A percentile compares a stretch with the other conserved stretches of the same genome.
Conservation (phyloP, 2,113 vertebrate genomes). For the Perccottus glenii region DNA sequence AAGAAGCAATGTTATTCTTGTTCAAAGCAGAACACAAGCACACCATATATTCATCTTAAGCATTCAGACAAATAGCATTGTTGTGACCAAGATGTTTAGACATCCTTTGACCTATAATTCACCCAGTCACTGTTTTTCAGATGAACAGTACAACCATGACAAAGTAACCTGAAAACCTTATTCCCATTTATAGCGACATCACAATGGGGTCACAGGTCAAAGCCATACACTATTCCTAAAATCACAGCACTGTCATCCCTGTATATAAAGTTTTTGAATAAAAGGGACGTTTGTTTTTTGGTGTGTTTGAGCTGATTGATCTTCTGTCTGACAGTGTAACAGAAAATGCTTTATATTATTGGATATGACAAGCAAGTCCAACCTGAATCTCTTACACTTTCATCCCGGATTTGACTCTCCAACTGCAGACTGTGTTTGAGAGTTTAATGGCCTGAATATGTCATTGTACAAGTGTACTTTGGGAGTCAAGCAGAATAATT, state of each 20-base stretch:
- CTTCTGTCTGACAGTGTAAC: slow-evolving; percentile 24
- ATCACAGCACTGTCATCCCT: slow-evolving; percentile 11
- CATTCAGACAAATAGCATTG: neutral
- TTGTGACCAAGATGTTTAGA: slow-evolving; percentile 5
- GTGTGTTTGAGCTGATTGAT: slow-evolving; percentile 32
- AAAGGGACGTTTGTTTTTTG: neutral
- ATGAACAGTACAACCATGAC: slow-evolving; percentile 2
- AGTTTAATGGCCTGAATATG: slow-evolving; percentile 56
- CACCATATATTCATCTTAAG: neutral
- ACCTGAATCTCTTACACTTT: slow-evolving; percentile 48
- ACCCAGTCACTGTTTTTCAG: neutral
- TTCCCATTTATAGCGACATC: slow-evolving; percentile 32
- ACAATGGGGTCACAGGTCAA: slow-evolving; percentile 25
- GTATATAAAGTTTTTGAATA: slow-evolving; percentile 10
- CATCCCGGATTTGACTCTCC: slow-evolving; percentile 42
- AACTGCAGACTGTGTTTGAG: slow-evolving; percentile 27
- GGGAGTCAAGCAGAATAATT: slow-evolving; percentile 11
- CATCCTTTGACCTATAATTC: slow-evolving; percentile 10
- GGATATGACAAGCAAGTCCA: slow-evolving; percentile 23
- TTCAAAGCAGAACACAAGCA: no score
- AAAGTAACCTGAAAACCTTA: slow-evolving; percentile 14
- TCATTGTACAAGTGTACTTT: slow-evolving; percentile 29
- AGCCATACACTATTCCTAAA: slow-evolving; percentile 21
- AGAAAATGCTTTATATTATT: slow-evolving; percentile 18
- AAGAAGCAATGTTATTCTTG: neutral